phyloP scores from a whole-genome alignment of 1,140 invertebrate genomes.

The Mylabris phalerata region DNA sequence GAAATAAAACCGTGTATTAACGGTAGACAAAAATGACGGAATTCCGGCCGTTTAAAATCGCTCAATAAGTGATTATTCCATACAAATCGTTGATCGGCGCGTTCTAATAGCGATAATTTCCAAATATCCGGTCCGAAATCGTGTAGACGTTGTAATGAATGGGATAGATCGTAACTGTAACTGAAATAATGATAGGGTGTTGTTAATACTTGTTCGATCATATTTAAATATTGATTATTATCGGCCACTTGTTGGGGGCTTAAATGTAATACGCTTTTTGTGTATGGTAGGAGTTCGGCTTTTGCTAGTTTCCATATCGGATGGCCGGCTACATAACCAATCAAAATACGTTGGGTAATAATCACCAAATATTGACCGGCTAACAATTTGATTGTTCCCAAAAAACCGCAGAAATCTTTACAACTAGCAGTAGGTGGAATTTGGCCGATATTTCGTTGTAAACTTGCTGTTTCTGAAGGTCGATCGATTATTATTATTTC shows the following conservation, averaged over 20 bases:
- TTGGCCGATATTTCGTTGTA: constrained; percentile 55
- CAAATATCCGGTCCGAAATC: constrained; percentile 80
- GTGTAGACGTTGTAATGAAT: constrained; percentile 82
- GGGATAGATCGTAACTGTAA: constrained; percentile 86
- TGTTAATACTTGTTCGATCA: constrained; percentile 35
- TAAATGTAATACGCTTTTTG: constrained; percentile 74
- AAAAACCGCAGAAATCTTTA: constrained; percentile 78
- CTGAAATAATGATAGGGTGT: constrained; percentile 40
- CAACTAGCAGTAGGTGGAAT: constrained; percentile 54
- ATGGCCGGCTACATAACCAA: constrained; percentile 81
- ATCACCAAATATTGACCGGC: constrained; percentile 86
- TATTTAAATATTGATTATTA: constrained; percentile 36
- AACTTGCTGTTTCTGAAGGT: constrained; percentile 55
- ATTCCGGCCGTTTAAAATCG: constrained; percentile 58
- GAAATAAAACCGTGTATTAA: constrained; percentile 85
- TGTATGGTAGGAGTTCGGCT: constrained; percentile 82
- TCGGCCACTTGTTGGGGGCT: constrained; percentile 68
- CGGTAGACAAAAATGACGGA: constrained; percentile 76
- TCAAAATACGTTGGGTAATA: constrained; percentile 75
- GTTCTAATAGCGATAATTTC: constrained; percentile 60
- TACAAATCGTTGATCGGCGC: constrained; percentile 82
- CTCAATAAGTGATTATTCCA: constrained; percentile 86
- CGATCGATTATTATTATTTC: constrained; percentile 67
- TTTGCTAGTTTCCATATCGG: constrained; percentile 78
- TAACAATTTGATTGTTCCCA: constrained; percentile 80